These are phyloP conservation scores for Andrena haemorrhoa DNA, from an alignment of 2,888 invertebrate genomes.

Conservation along the genomic window DNA sequence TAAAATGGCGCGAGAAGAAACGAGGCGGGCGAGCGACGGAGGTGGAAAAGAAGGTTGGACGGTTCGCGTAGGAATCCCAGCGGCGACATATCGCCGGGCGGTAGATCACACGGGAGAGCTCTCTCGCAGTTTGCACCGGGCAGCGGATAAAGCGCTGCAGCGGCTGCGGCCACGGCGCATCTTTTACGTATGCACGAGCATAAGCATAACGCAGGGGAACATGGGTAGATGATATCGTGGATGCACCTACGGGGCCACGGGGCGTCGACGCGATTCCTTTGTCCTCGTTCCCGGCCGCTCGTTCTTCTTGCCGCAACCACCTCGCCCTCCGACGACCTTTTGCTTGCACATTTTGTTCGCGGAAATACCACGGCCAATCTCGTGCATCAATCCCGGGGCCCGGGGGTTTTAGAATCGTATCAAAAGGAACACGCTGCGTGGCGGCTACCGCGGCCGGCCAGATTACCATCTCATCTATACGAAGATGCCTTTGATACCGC, in stretches of 20 bases:
- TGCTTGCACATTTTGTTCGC: constrained; percentile 72
- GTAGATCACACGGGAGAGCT: constrained; percentile 64
- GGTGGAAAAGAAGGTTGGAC: constrained; percentile 42
- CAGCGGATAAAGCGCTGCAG: constrained; percentile 61
- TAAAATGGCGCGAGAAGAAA: constrained; percentile 60
- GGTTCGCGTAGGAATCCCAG: constrained; percentile 65
- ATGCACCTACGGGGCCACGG: constrained; percentile 82
- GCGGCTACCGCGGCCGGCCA: constrained; percentile 43
- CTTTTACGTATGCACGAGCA: constrained; percentile 79
- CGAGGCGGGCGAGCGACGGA: constrained; percentile 30
- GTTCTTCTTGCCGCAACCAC: constrained; percentile 71
- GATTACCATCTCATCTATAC: constrained; percentile 53
- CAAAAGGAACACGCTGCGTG: constrained; percentile 45
- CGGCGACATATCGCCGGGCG: constrained; percentile 68
- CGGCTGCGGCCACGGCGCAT: constrained; percentile 57
- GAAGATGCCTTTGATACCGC: constrained; percentile 34
- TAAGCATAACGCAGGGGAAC: constrained; percentile 82
- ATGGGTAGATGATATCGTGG: constrained; percentile 83
- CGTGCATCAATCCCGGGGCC: constrained; percentile 66
- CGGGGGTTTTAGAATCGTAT: constrained; percentile 60
- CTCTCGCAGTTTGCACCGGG: constrained; percentile 67
- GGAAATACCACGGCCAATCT: constrained; percentile 70
- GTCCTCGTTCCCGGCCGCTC: constrained; percentile 78
- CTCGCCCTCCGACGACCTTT: constrained; percentile 72
- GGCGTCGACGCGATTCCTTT: constrained; percentile 80